Percentiles rank a stretch among this genome's conserved stretches.
These are phyloP conservation scores for Caenorhabditis sulstoni DNA, from an alignment of 2,888 invertebrate genomes.

Conservation along the genomic window DNA sequence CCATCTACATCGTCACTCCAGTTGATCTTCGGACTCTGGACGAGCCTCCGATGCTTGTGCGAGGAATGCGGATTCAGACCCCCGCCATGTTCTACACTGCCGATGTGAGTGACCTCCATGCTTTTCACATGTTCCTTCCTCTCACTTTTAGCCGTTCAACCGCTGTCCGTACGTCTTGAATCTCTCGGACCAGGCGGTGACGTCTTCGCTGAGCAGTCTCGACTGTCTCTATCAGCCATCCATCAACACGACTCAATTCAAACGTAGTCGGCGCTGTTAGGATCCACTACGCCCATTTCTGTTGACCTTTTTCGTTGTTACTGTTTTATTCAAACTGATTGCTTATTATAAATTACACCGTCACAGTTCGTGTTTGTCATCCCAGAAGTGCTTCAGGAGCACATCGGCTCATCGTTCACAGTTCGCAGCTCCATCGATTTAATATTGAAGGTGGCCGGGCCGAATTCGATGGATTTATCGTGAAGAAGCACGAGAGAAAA, in stretches of 20 bases:
- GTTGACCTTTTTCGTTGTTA: slow-evolving; percentile 9
- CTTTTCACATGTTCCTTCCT: neutral
- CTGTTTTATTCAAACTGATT: neutral
- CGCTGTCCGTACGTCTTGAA: slow-evolving; percentile 41
- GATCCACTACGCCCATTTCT: neutral
- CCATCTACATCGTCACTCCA: slow-evolving; percentile 44
- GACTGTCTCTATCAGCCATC: slow-evolving; percentile 42
- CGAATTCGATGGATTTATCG: slow-evolving; percentile 74
- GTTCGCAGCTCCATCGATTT: slow-evolving; percentile 63
- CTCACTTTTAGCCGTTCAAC: slow-evolving; percentile 44
- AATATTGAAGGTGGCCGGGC: slow-evolving; percentile 64
- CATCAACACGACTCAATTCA: slow-evolving; percentile 38
- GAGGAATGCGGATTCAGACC: slow-evolving; percentile 50
- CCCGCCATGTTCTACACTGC: slow-evolving; percentile 40
- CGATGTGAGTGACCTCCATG: slow-evolving; percentile 22
- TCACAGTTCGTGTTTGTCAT: slow-evolving; percentile 30
- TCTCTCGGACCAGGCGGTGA: neutral
- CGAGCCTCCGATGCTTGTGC: slow-evolving; percentile 45
- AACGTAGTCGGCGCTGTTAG: slow-evolving; percentile 35
- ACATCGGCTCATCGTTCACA: slow-evolving; percentile 62
- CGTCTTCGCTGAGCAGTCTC: neutral
- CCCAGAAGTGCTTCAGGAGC: slow-evolving; percentile 33
- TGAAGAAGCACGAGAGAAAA: slow-evolving; percentile 76
- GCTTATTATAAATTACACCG: slow-evolving; percentile 39
- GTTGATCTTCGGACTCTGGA: slow-evolving; percentile 38